Conservation (phyloP, 1,140 invertebrate genomes). For the Drosophila pallidifrons region DNA sequence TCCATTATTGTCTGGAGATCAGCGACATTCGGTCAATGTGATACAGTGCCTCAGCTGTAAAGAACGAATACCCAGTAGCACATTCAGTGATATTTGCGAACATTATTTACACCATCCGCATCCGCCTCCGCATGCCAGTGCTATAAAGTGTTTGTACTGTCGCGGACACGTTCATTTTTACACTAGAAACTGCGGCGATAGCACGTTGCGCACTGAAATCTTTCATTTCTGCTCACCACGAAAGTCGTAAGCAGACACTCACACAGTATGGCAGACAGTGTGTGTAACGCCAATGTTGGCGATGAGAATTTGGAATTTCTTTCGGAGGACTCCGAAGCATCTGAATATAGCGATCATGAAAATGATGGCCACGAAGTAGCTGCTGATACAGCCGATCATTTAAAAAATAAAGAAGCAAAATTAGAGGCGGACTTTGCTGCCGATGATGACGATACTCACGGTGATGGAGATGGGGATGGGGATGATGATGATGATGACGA, state of each 20-base stretch:
- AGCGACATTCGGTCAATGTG: constrained; percentile 35
- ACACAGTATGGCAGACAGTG: constrained; percentile 24
- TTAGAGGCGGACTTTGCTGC: background rate
- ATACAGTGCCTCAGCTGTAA: constrained; percentile 67
- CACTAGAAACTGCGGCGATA: constrained; percentile 25
- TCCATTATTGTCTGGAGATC: constrained; percentile 65
- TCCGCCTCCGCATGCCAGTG: background rate
- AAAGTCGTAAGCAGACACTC: constrained; percentile 23
- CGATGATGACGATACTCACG: too few relatives aligned
- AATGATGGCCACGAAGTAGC: constrained; percentile 22
- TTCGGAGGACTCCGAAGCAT: constrained; percentile 59
- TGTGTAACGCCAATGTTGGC: background rate
- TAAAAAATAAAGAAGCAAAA: background rate
- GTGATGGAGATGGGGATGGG: too few relatives aligned
- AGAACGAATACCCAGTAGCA: constrained; percentile 41
- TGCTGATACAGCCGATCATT: background rate
- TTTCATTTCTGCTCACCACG: constrained; percentile 64
- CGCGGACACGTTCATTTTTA: constrained; percentile 46
- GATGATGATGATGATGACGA: too few relatives aligned
- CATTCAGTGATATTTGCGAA: constrained; percentile 64
- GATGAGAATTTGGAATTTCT: constrained; percentile 29
- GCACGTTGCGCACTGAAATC: constrained; percentile 16
- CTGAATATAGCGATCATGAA: constrained; percentile 70
- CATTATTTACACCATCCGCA: constrained; percentile 59
- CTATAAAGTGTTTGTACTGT: constrained; percentile 67